Evolutionary conservation across 2,888 invertebrate species (phyloP).

Genomic region (Rotaria socialis): DNA sequence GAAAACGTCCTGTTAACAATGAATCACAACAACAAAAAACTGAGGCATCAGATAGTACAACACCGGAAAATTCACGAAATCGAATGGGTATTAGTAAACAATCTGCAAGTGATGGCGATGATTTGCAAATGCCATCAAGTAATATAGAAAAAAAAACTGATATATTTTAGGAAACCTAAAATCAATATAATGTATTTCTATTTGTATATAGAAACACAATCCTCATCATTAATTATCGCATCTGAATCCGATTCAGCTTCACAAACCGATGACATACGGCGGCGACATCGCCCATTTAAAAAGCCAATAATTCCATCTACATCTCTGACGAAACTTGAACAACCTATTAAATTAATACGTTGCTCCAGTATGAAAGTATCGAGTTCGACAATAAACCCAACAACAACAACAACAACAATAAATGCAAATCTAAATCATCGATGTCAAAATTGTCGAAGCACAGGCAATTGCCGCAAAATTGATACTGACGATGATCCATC

Average conservation of each 20-base stretch:
- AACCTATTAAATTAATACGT: background rate
- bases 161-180: background rate
- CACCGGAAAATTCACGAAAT: slow-evolving; percentile 2
- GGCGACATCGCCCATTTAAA: slow-evolving; percentile 32
- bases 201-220: background rate
- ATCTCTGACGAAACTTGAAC: background rate
- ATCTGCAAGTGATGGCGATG: background rate
- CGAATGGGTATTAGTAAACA: background rate
- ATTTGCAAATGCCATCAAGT: background rate
- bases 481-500: background rate
- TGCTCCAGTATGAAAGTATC: background rate
- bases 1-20: background rate
- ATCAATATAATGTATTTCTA: no score
- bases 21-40: background rate
- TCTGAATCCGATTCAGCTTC: slow-evolving; percentile 21
- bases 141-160: background rate
- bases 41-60: slow-evolving; percentile 14
- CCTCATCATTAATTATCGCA: background rate
- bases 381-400: background rate
- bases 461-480: background rate
- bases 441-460: background rate
- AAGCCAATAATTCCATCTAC: background rate
- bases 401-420: background rate
- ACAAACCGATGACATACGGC: background rate
- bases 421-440: background rate